Conservation (phyloP, 2,797 vertebrate species). For the Scomberomorus guttatus region DNA sequence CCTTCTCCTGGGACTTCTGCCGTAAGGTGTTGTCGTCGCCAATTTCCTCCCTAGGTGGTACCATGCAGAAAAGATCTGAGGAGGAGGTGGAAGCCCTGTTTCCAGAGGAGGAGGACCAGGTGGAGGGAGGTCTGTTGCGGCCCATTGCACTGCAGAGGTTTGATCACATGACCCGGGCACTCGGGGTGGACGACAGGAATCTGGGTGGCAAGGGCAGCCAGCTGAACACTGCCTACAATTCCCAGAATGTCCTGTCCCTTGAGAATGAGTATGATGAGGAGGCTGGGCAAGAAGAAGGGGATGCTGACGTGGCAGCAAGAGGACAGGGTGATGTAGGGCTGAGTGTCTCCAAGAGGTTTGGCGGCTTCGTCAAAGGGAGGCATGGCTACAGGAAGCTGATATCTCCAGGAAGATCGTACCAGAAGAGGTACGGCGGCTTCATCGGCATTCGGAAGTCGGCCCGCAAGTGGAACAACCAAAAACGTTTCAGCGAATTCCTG, state of each 20-base stretch:
- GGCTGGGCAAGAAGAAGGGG: conserved; percentile 60
- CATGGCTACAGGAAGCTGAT: conserved; percentile 85
- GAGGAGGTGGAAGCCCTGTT: conserved; percentile 82
- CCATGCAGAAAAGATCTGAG: conserved; percentile 81
- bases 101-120: conserved; percentile 73
- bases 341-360: conserved; percentile 86
- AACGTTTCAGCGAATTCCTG: conserved; percentile 96
- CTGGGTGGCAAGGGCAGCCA: conserved; percentile 56
- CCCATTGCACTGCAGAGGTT: conserved; percentile 80
- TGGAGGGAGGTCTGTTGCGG: conserved; percentile 71
- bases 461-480: conserved; percentile 98
- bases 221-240: conserved; percentile 65
- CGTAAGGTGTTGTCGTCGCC: conserved; percentile 69
- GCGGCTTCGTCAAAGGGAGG: conserved; percentile 86
- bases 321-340: conserved; percentile 68
- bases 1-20: conserved; percentile 90
- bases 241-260: conserved; percentile 67
- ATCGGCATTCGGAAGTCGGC: conserved; percentile 96
- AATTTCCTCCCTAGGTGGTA: conserved; percentile 64
- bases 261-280: conserved; percentile 75
- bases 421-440: conserved; percentile 97
- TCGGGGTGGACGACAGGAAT: conserved; percentile 73
- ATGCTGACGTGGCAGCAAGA: conserved; percentile 50
- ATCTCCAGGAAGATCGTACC: conserved; percentile 86
- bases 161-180: conserved; percentile 75